Evolutionary conservation across 2,113 vertebrate genomes (phyloP).

Genomic region (Corythaixoides concolor): DNA sequence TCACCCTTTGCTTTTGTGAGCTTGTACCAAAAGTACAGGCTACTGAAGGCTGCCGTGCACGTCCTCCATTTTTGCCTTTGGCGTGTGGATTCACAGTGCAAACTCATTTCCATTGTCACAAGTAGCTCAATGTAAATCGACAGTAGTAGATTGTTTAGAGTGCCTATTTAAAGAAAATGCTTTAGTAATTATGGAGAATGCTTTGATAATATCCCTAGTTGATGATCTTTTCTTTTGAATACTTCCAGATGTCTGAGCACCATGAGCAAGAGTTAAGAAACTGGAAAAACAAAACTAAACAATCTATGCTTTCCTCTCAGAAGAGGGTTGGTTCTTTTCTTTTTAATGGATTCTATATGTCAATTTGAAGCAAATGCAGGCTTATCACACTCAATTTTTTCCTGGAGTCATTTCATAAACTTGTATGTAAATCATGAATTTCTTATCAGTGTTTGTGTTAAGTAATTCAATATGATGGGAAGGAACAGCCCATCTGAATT

Average conservation of each 20-base stretch:
- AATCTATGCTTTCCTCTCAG: slow-evolving; percentile 34
- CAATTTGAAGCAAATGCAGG: slow-evolving; percentile 56
- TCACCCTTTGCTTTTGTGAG: not conserved
- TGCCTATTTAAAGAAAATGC: slow-evolving; percentile 63
- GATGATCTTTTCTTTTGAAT: slow-evolving; percentile 57
- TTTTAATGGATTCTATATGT: not conserved
- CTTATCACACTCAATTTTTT: slow-evolving; percentile 28
- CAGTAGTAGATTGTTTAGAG: slow-evolving; percentile 41
- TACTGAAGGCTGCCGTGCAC: not conserved
- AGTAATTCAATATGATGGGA: slow-evolving; percentile 57
- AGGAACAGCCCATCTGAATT: slow-evolving; percentile 26
- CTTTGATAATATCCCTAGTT: slow-evolving; percentile 62
- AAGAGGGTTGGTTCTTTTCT: not conserved
- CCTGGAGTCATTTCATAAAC: slow-evolving; percentile 42
- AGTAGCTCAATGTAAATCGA: slow-evolving; percentile 13
- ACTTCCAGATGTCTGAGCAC: slow-evolving; percentile 69
- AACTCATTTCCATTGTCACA: slow-evolving; percentile 36
- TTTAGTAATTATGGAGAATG: slow-evolving; percentile 44
- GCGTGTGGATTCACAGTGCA: not conserved
- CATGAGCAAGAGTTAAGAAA: not conserved
- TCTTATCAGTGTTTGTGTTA: slow-evolving; percentile 54
- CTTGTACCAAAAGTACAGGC: not conserved
- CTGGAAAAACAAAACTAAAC: slow-evolving; percentile 38
- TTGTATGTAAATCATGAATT: slow-evolving; percentile 35
- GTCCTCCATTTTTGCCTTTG: slow-evolving; percentile 10